A percentile compares a stretch with the other conserved stretches of the same genome.
Conservation (phyloP, 2,888 invertebrate species). For the Apodemia mormo region DNA sequence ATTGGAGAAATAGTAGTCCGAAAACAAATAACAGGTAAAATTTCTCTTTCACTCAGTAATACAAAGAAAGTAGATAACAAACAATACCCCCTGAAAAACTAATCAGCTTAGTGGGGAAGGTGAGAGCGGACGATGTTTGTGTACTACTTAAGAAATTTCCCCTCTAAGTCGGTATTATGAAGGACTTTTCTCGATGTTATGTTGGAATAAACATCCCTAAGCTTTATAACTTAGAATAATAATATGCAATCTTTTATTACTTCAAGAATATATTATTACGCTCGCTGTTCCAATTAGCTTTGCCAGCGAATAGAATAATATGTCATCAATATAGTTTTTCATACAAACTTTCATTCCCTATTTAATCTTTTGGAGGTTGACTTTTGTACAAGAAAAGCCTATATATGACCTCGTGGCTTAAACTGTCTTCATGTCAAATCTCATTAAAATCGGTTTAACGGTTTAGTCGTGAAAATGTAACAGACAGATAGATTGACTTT, state of each 20-base stretch:
- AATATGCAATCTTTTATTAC: not conserved
- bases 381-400: too few relatives aligned
- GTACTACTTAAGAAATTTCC: conserved; percentile 12
- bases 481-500: too few relatives aligned
- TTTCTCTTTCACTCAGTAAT: not conserved
- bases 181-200: not conserved
- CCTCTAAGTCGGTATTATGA: not conserved
- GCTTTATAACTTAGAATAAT: not conserved
- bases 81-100: conserved; percentile 16
- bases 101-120: conserved; percentile 23
- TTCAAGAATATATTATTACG: too few relatives aligned
- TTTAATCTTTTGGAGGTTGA: too few relatives aligned
- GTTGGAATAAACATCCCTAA: conserved; percentile 4
- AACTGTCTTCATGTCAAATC: too few relatives aligned
- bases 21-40: not conserved
- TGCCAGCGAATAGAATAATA: too few relatives aligned
- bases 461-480: too few relatives aligned
- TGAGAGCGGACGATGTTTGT: conserved; percentile 15
- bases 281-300: too few relatives aligned
- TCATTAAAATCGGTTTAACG: too few relatives aligned
- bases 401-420: too few relatives aligned
- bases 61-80: conserved; percentile 11
- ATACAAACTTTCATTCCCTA: too few relatives aligned
- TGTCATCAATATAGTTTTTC: too few relatives aligned
- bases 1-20: not conserved